These are phyloP conservation scores for Scrobipalpa atriplicella DNA, from an alignment of 2,888 invertebrate species.

Conservation along the genomic window DNA sequence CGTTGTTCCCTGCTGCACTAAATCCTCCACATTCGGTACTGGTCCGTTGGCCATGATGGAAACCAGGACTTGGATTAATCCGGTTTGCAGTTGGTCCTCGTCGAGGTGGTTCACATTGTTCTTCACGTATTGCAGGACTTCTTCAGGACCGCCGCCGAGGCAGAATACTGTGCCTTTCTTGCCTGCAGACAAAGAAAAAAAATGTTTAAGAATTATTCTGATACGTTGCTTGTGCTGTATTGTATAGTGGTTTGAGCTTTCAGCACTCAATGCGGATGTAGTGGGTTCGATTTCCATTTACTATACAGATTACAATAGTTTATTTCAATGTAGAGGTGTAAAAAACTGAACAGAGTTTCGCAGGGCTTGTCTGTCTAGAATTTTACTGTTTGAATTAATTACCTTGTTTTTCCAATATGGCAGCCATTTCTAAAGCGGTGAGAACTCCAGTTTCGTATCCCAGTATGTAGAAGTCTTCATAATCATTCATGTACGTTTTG, in stretches of 20 bases:
- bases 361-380: too few relatives aligned
- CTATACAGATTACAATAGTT: too few relatives aligned
- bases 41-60: conserved; percentile 41
- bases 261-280: too few relatives aligned
- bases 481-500: conserved; percentile 33
- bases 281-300: too few relatives aligned
- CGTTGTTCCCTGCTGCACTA: conserved; percentile 31
- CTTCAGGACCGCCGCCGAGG: conserved; percentile 55
- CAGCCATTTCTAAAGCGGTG: conserved; percentile 49
- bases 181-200: conserved; percentile 18
- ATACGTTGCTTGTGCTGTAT: too few relatives aligned
- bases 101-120: conserved; percentile 36
- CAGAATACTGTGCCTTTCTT: conserved; percentile 56
- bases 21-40: conserved; percentile 36
- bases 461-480: conserved; percentile 44
- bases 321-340: too few relatives aligned
- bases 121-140: conserved; percentile 41
- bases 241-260: too few relatives aligned
- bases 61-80: conserved; percentile 47
- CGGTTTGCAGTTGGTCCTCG: conserved; percentile 44
- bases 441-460: conserved; percentile 51
- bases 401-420: conserved; percentile 50
- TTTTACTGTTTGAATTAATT: conserved; percentile 6
- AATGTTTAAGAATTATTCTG: background rate
- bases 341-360: too few relatives aligned